Base-by-base conservation (phyloP, 2,113 vertebrate species). In the Sceloporus tristichus region DNA sequence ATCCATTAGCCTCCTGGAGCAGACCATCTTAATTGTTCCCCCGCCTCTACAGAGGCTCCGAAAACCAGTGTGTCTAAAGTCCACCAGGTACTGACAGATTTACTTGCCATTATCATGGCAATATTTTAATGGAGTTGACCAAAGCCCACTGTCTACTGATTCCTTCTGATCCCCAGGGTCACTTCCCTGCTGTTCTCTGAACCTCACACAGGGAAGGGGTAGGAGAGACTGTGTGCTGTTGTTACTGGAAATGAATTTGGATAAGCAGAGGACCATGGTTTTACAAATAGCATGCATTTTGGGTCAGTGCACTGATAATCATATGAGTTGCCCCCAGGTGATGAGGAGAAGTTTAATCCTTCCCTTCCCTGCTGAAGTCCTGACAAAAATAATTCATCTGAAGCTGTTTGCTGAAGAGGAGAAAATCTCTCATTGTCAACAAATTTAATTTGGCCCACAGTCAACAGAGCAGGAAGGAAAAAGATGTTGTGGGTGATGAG, bases 201-300 rank as follows among this genome's bases (percentile, higher is more conserved):
- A 59, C 54, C 16, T 59, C 78, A n/a, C 29, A 34, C 53, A 79
- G 54, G 27, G 29, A 7, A 27, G 29, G 14, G 13, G 29, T 34
- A 19, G 91, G 79, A 89, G 90, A 92, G 75, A 54, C 80, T 89
- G 90, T 0, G 9, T 27, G 14, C 48, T 92, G 94, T 79, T 92
- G 94, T 79, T 94, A 89, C 91, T 92, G 91, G 76, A 27, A 91
- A 71, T 81, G n/a, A 91, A 85, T 62, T 62, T 4, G 13, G 59
- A 62, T 62, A 62, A 62, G 59, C 6, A 13, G 25, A 71, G 27
- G 9, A 10, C 3, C 68, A 71, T n/a, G 9, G 9, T 71, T 71
- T 71, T 71, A 23, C 68, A 71, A 71, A 71, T 71, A 71, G 68
- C 68, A 71, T 29, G 23, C 27, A 71, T 29, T 10, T 27, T 10